phyloP scores from a whole-genome alignment of 2,113 vertebrate genomes.

The Platysteira castanea region DNA sequence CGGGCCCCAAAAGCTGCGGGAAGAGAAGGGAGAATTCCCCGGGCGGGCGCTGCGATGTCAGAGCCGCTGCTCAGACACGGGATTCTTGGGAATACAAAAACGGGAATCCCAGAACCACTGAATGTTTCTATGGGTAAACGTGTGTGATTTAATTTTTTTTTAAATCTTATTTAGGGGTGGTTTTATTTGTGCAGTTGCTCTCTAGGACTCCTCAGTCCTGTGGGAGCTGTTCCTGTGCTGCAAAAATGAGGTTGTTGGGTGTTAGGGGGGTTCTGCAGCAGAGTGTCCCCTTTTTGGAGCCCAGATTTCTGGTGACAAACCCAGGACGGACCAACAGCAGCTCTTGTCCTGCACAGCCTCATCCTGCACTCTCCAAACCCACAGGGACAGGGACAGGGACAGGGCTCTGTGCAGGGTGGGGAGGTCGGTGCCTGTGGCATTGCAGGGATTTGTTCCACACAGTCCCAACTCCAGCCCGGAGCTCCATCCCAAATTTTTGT shows the following conservation, averaged over 20 bases:
- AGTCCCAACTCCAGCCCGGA: background rate
- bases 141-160: fast-evolving
- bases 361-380: fast-evolving
- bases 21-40: background rate
- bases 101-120: background rate
- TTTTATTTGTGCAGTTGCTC: background rate
- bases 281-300: background rate
- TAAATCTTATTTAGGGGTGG: background rate
- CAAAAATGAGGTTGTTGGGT: fast-evolving
- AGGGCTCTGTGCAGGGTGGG: fast-evolving
- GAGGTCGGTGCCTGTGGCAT: background rate
- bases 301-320: background rate
- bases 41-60: fast-evolving
- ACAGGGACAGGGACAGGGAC: background rate
- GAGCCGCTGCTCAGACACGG: background rate
- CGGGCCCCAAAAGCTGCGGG: background rate
- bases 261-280: fast-evolving
- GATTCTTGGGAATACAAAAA: background rate
- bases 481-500: background rate
- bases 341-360: background rate
- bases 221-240: background rate
- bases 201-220: background rate
- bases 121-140: background rate
- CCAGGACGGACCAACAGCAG: fast-evolving
- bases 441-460: fast-evolving